A percentile compares a stretch with the other conserved stretches of the same genome.
Evolutionary conservation across 1,140 invertebrate species (phyloP).

Genomic region (Bombus waltoni): DNA sequence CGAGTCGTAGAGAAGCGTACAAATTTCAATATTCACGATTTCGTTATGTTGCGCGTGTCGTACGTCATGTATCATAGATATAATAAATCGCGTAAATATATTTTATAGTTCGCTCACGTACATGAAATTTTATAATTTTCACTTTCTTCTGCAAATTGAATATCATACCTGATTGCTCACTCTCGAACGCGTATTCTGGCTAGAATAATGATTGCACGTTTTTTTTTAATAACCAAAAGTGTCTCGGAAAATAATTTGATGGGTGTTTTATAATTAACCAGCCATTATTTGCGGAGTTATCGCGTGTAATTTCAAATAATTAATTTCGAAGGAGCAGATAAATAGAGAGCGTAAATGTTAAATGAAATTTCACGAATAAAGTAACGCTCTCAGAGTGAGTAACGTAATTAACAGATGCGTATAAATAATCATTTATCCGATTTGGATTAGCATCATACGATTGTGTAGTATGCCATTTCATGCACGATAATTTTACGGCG

Average conservation of each 20-base stretch:
- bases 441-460: background rate
- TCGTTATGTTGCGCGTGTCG: too few relatives aligned
- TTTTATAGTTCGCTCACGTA: too few relatives aligned
- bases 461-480: background rate
- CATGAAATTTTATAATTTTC: background rate
- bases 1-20: too few relatives aligned
- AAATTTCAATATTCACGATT: too few relatives aligned
- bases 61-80: too few relatives aligned
- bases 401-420: background rate
- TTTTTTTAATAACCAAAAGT: background rate
- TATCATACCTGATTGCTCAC: background rate
- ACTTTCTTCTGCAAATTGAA: background rate
- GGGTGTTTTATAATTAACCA: background rate
- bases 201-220: background rate
- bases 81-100: too few relatives aligned
- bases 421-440: background rate
- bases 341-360: background rate
- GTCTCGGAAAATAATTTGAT: background rate
- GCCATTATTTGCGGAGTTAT: background rate
- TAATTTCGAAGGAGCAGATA: background rate
- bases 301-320: background rate
- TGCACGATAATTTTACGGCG: background rate
- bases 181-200: background rate
- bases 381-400: background rate
- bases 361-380: background rate